Evolutionary conservation across 2,888 invertebrate genomes (phyloP), one percentile per base, ranked within the genome.

Genomic region (Chirona hameri): DNA sequence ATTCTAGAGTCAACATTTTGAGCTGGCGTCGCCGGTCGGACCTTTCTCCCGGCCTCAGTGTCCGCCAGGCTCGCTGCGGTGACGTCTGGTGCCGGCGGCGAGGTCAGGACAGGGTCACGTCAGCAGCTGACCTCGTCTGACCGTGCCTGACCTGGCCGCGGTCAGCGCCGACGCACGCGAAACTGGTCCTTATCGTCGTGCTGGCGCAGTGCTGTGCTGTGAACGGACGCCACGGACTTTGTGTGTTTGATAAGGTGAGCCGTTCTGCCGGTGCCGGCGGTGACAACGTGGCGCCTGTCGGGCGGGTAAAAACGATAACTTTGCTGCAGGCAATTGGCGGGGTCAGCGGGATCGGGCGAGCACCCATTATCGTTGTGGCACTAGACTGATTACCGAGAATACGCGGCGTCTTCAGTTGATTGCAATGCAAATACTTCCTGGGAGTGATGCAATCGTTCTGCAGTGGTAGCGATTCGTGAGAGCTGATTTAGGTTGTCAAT

Each of bases 1-100:
- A 72, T 72, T 72, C 72, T 31, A 72, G 27, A 72, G 72, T 31
- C 29, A 72, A 72, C 72, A 72, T 72, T 72, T 72, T 72, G 31
- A 72, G 72, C 72, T 15, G 27, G 72, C 12, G 18, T 31, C 15
- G 60, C 10, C 60, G 15, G 72, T 5, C 18, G 72, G 31, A 18
- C 29, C 72, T 72, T 31, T 72, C 72, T 72, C 72, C 31, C 31
- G 18, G 72, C 31, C 72, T 72, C 72, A 72, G 72, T 72, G 27
- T 72, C 31, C 7, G 72, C 31, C 31, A 15, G 18, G 72, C 72
- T 27, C 31, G 72, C 72, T 4, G 31, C 72, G 31, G 72, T 72
- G 72, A 18, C 31, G 72, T 10, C 72, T 31, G 72, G 72, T 27
- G 65, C 65, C 65, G 27, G 10, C n/a, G n/a, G n/a, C 65, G 27